Evolutionary conservation across 2,113 vertebrate species (phyloP), one percentile per base, ranked within the genome.

Genomic region (Channa argus): DNA sequence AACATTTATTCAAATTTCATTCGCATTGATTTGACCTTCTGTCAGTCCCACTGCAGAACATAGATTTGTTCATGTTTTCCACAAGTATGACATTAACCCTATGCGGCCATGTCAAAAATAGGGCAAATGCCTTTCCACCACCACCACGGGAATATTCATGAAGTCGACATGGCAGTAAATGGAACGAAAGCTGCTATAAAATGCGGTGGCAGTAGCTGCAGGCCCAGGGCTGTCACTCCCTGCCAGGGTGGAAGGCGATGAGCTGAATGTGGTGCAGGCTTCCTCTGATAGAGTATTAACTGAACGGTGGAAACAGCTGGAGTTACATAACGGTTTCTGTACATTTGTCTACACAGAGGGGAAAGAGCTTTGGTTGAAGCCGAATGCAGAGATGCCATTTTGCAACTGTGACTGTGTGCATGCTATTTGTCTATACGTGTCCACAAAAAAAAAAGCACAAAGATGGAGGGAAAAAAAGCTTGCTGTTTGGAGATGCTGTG

Each of bases 251-350:
- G 84, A 78, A 81, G 74, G 74, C 70, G 37, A 72, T 34, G 71
- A 83, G 74, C 78, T 39, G 69, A 69, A 55, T 59, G 58, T 44
- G 80, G 63, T 2, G 59, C 74, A 38, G 66, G 60, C 80, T 78
- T 54, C 36, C 71, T 85, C 70, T 82, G 83, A 89, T 76, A 58
- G 79, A 70, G 82, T 70, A 80, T 83, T 83, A 88, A 80, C 54
- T 45, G 71, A 78, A 58, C 39, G 56, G 56, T 73, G 61, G 70
- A 78, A 89, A 91, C 90, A 89, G 88, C 90, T 86, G 89, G 84
- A 83, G 81, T 92, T 92, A 68, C 64, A 53, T 92, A 93, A 93
- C 71, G 12, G 65, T 38, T 76, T 64, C 68, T 70, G 79, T 64
- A 74, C 74, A 65, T 80, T 84, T 68, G 77, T 71, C 66, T 50